These are phyloP conservation scores for Oryctes rhinoceros DNA, from an alignment of 1,140 invertebrate genomes.

Conservation along the genomic window DNA sequence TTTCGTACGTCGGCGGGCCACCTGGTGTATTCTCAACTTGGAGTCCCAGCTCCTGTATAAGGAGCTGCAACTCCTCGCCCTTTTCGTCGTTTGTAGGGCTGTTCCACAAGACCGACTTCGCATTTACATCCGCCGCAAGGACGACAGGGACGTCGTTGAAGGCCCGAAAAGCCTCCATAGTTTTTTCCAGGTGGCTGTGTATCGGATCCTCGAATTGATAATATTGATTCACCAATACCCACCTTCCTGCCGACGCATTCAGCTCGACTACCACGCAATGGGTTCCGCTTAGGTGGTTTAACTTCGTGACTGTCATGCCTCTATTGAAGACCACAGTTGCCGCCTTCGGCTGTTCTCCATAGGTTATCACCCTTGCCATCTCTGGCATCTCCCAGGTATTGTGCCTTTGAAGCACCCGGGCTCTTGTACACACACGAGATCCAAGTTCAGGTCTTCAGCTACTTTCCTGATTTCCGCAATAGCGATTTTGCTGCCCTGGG, in stretches of 20 bases:
- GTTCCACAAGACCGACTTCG: conserved; percentile 1
- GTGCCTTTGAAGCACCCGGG: neutral
- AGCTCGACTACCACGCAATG: conserved; percentile 34
- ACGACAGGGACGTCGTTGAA: neutral
- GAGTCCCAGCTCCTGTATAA: neutral
- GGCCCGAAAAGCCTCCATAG: neutral
- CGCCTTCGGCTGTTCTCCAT: conserved; percentile 13
- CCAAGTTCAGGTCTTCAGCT: neutral
- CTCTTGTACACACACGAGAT: conserved; percentile 32
- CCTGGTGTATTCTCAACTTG: neutral
- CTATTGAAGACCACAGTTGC: conserved; percentile 18
- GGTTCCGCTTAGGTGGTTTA: neutral
- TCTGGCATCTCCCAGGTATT: conserved; percentile 1
- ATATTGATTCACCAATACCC: conserved; percentile 37
- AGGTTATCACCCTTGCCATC: neutral
- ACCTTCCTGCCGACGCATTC: neutral
- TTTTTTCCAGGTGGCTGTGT: conserved; percentile 10
- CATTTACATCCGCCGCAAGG: neutral
- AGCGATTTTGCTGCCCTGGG: neutral
- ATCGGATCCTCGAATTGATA: conserved; percentile 35
- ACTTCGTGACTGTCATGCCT: neutral
- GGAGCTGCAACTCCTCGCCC: conserved; percentile 12
- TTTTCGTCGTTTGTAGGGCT: neutral
- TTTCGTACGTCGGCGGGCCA: neutral
- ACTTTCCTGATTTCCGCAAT: conserved; percentile 1